A percentile compares a stretch with the other conserved stretches of the same genome.
Conservation (phyloP, 1,140 invertebrate genomes). For the Protaetia brevitarsis region DNA sequence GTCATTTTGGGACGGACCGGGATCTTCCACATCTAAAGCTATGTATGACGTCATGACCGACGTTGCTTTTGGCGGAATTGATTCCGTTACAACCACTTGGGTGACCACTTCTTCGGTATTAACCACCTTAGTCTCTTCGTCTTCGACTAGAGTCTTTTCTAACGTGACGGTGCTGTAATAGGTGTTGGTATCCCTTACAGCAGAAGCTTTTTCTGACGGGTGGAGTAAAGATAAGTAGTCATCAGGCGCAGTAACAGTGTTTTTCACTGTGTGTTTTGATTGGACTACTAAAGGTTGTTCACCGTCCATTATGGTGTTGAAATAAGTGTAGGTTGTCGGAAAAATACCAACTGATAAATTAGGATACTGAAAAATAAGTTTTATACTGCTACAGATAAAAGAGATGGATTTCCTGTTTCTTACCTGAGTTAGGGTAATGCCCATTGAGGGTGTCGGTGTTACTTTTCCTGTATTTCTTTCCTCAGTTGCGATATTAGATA, state of each 20-base stretch:
- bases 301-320: conserved; percentile 62
- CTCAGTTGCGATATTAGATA: conserved; percentile 69
- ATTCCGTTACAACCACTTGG: conserved; percentile 65
- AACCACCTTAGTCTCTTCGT: conserved; percentile 54
- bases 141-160: conserved; percentile 62
- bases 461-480: conserved; percentile 54
- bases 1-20: conserved; percentile 23
- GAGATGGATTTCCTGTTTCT: conserved; percentile 4
- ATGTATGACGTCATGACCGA: conserved; percentile 54
- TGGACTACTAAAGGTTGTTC: conserved; percentile 61
- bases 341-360: conserved; percentile 64
- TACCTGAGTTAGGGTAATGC: conserved; percentile 51
- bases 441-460: conserved; percentile 44
- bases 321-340: conserved; percentile 69
- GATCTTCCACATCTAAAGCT: conserved; percentile 51
- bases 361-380: conserved; percentile 49
- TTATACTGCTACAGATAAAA: not conserved
- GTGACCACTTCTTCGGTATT: conserved; percentile 65
- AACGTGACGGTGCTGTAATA: conserved; percentile 66
- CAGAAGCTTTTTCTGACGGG: conserved; percentile 54
- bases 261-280: conserved; percentile 65
- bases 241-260: conserved; percentile 66
- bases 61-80: conserved; percentile 51
- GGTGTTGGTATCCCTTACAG: conserved; percentile 64
- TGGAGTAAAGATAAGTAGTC: conserved; percentile 59